These are phyloP conservation scores for Trypoxylon attenuatum DNA, from an alignment of 2,888 invertebrate genomes.

Conservation along the genomic window DNA sequence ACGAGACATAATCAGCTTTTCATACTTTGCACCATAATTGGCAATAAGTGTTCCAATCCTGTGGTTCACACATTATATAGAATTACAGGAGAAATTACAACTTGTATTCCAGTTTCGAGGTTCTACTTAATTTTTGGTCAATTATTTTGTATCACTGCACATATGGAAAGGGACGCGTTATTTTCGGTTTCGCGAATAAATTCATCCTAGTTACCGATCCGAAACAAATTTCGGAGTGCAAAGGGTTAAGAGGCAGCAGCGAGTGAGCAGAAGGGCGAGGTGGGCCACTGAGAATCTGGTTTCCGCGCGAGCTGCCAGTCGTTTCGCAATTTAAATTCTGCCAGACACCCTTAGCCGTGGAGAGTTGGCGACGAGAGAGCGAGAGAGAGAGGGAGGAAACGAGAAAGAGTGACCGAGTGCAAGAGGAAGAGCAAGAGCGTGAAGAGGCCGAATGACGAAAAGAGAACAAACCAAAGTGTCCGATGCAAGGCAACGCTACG, in stretches of 20 bases:
- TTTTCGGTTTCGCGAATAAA: no score
- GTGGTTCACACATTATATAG: no score
- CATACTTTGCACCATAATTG: no score
- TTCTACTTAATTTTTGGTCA: no score
- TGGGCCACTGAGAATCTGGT: neutral
- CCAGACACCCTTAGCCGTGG: conserved; percentile 62
- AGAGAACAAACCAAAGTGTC: conserved; percentile 45
- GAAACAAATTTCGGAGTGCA: no score
- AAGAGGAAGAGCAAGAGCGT: neutral
- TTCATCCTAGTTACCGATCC: no score
- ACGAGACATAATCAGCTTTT: no score
- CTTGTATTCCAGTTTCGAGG: no score
- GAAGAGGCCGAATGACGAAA: conserved; percentile 41
- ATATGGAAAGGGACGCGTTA: no score
- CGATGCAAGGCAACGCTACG: conserved; percentile 21
- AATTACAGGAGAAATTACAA: no score
- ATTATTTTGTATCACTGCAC: no score
- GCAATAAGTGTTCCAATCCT: no score
- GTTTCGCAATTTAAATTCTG: conserved; percentile 58
- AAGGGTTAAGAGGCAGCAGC: neutral
- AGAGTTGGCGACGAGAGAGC: conserved; percentile 24
- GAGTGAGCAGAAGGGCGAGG: neutral
- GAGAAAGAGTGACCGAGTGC: neutral
- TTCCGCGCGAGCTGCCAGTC: conserved; percentile 19
- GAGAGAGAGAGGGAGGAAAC: conserved; percentile 17